Evolutionary conservation across 1,140 invertebrate species (phyloP), one percentile per base, ranked within the genome.

Genomic region (Zaprionus kolodkinae): DNA sequence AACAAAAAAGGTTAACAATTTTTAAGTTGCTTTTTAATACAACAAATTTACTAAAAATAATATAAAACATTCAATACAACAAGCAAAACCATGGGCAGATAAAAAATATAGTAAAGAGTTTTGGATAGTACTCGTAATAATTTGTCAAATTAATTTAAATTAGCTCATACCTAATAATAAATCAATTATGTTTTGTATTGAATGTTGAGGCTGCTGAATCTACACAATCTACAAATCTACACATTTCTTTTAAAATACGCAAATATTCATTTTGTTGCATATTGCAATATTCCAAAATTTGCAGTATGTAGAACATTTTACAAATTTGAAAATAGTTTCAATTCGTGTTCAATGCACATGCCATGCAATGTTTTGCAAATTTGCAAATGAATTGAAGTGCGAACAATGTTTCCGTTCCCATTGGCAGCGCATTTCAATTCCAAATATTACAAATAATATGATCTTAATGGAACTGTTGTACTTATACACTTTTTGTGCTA

Each of bases 381-480:
- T 50, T 25, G 5, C 10, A 50, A 25, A 25, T 50, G 2, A 1
- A 25, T 12, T 25, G 10, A 50, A 12, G 17, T 17, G 0, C 45
- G 11, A 25, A 21, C 21, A 25, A 50, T 3, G 17, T 50, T 17
- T 25, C 10, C 17, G 17, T 1, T 21, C 11, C 11, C 4, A 25
- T 21, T 50, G 10, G 10, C 9, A 50, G 21, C n/a, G 0, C 11
- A 21, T 21, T 21, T 0, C 1, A 50, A 11, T 50, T 25, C 21
- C 10, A 12, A 21, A 50, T 11, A 21, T 6, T 21, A 25, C 2
- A 21, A 50, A 21, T 21, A 12, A 5, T 25, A 21, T 76, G 54
- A 40, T 43, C 50, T 66, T 38, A 52, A 43, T 59, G 55, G 43
- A 43, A 52, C 13, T 45, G 9, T 35, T 54, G 12, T 21, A 63